Conservation (phyloP, 1,140 invertebrate species). For the Tenebrio molitor region DNA sequence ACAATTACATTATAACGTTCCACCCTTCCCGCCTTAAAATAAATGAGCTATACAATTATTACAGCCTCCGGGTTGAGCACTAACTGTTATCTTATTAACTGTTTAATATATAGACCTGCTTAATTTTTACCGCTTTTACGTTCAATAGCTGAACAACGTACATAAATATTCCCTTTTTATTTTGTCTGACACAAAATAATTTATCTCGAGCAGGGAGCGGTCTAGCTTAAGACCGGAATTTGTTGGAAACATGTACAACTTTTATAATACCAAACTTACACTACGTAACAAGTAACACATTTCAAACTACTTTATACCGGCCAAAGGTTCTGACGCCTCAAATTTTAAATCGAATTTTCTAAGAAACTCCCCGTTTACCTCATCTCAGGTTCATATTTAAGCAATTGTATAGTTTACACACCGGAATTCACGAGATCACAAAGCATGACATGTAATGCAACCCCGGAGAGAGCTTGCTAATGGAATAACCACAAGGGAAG, state of each 20-base stretch:
- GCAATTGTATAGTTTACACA: conserved; percentile 28
- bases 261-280: background rate
- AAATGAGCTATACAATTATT: background rate
- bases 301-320: too few relatives aligned
- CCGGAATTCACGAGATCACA: conserved; percentile 25
- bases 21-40: background rate
- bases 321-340: too few relatives aligned
- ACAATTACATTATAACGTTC: background rate
- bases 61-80: too few relatives aligned
- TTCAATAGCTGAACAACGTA: too few relatives aligned
- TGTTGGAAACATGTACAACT: background rate
- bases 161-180: too few relatives aligned
- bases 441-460: conserved; percentile 32
- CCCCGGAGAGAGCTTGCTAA: conserved; percentile 24
- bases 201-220: background rate
- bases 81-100: too few relatives aligned
- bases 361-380: too few relatives aligned
- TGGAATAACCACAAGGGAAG: conserved; percentile 33
- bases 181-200: too few relatives aligned
- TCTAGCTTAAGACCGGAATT: background rate
- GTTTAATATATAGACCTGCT: too few relatives aligned
- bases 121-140: too few relatives aligned
- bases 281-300: too few relatives aligned
- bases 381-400: conserved; percentile 14
- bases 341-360: too few relatives aligned